phyloP scores from a whole-genome alignment of 1,140 invertebrate species.

The Drosophila tsacasi region DNA sequence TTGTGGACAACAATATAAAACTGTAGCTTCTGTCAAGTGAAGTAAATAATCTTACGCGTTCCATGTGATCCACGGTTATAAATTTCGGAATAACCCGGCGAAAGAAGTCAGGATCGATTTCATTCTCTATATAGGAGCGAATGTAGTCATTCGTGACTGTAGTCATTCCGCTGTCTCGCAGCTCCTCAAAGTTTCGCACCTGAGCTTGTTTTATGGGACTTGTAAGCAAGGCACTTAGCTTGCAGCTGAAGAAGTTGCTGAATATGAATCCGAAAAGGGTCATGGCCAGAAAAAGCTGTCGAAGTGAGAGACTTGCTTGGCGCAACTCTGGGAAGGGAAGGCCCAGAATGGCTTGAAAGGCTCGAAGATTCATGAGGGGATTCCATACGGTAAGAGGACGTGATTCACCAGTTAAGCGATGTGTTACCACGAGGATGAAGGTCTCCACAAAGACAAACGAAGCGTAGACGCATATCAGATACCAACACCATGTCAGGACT shows the following conservation, averaged over 20 bases:
- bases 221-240: slow-evolving; percentile 43
- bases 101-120: neutral
- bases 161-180: slow-evolving; percentile 31
- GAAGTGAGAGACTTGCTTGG: slow-evolving; percentile 18
- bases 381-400: neutral
- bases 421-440: slow-evolving; percentile 2
- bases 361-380: slow-evolving; percentile 33
- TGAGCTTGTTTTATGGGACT: neutral
- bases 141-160: neutral
- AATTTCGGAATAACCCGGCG: neutral
- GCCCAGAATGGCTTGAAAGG: slow-evolving; percentile 41
- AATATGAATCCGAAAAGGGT: slow-evolving; percentile 44
- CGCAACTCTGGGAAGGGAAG: slow-evolving; percentile 13
- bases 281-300: slow-evolving; percentile 40
- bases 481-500: neutral
- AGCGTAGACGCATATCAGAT: slow-evolving; percentile 21
- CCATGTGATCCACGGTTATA: neutral
- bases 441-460: slow-evolving; percentile 31
- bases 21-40: slow-evolving; percentile 4
- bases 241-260: slow-evolving; percentile 36
- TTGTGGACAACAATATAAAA: neutral
- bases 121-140: neutral
- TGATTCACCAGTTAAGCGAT: neutral
- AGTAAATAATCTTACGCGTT: neutral
- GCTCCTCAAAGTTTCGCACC: slow-evolving; percentile 28